Evolutionary conservation across 1,140 invertebrate genomes (phyloP).

Genomic region (Sinonovacula constricta): DNA sequence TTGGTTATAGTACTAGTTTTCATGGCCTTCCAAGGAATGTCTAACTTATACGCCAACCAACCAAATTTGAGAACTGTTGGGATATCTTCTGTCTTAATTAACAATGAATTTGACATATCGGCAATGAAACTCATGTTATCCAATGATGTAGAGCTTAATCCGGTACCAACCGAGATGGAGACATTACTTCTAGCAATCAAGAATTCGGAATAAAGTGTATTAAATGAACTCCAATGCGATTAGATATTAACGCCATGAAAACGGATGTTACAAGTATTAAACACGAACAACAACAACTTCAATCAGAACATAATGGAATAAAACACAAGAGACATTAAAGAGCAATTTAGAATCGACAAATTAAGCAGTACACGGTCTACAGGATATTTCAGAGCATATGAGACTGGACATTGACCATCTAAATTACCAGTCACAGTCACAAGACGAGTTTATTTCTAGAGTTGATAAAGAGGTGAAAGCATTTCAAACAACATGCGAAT

Average conservation of each 20-base stretch:
- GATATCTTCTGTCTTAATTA: no score
- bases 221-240: not conserved
- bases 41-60: no score
- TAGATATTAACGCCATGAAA: not conserved
- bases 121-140: not conserved
- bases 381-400: not conserved
- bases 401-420: not conserved
- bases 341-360: not conserved
- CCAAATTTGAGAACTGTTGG: no score
- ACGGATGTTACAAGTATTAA: not conserved
- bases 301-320: not conserved
- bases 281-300: not conserved
- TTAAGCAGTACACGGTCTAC: not conserved
- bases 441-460: not conserved
- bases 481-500: not conserved
- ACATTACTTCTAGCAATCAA: not conserved
- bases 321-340: not conserved
- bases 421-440: not conserved
- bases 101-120: no score
- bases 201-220: not conserved
- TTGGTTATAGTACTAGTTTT: no score
- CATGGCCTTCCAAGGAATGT: no score
- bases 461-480: not conserved
- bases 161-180: not conserved
- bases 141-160: not conserved